Evolutionary conservation across 2,888 invertebrate species (phyloP), one percentile per base, ranked within the genome.

Genomic region (Spicauda simplicius): DNA sequence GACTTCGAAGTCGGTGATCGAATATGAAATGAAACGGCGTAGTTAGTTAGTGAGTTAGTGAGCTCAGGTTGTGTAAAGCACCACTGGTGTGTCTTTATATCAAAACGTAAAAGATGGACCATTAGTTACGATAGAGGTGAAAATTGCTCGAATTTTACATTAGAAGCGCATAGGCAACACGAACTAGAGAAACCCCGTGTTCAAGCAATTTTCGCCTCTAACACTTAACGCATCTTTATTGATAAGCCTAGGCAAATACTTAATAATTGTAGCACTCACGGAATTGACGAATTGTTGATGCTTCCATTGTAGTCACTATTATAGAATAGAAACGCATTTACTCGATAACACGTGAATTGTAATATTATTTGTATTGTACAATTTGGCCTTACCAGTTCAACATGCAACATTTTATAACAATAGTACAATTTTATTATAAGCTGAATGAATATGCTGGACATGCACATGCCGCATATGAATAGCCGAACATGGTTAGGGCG

Each of bases 101-200:
- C 90, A 88, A 88, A 85, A 83, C 82, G 90, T 89, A 90, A 91
- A 91, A 91, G 88, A 90, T 86, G 91, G 92, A 92, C 92, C 92
- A 92, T 88, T 88, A 77, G 77, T 77, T 71, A 75, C 65, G 75
- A 77, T 77, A 80, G 79, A 75, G 77, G 76, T 77, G 72, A 74
- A 79, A 84, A 85, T 85, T 83, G 85, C 77, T 77, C 72, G 73
- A 70, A 71, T 69, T 37, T 10, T 8, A 50, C 2, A 56, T 58
- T 55, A 56, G 45, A 55, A 37, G 56, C 41, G 52, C 16, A 10
- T 52, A 58, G 25, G 52, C 20, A 11, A 52, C 60, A 45, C 60
- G 16, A 64, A 56, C 57, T 64, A 64, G 66, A 57, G 16, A 41
- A 19, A 50, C n/a, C n/a, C 33, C 33, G 68, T 70, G 70, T 76